Conservation (phyloP, 2,797 vertebrate genomes). For the Chaunax sp. region DNA sequence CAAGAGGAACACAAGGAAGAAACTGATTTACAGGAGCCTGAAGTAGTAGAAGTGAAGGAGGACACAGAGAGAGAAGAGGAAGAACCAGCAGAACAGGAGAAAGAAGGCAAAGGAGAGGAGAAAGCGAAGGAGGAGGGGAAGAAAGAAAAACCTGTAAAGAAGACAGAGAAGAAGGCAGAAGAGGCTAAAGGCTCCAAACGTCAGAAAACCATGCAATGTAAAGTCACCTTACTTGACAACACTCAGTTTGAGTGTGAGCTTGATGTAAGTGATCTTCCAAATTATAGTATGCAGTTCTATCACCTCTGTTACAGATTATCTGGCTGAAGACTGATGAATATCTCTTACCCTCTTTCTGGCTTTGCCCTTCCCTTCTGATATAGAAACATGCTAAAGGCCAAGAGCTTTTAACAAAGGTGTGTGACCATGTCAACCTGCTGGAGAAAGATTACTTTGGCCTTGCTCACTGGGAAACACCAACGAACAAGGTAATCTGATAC, state of each 20-base stretch:
- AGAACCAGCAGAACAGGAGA: conserved; percentile 75
- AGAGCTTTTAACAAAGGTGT: conserved; percentile 92
- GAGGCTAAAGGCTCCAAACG: conserved; percentile 83
- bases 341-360: not conserved
- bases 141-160: conserved; percentile 74
- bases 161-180: conserved; percentile 74
- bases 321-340: conserved; percentile 9
- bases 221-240: conserved; percentile 92
- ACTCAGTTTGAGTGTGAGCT: conserved; percentile 90
- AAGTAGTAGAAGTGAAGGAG: conserved; percentile 50
- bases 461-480: conserved; percentile 88
- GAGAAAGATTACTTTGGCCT: conserved; percentile 98
- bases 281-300: not conserved
- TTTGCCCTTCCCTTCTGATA: not conserved
- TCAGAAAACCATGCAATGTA: conserved; percentile 91
- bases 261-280: conserved; percentile 85
- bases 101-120: conserved; percentile 68
- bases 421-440: conserved; percentile 94
- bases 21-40: conserved; percentile 47
- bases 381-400: conserved; percentile 96
- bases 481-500: conserved; percentile 86
- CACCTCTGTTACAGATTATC: not conserved
- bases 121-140: conserved; percentile 70
- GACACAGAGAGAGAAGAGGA: conserved; percentile 37
- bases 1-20: conserved; percentile 83